Conservation (phyloP, 1,140 invertebrate species). For the Protaetia brevitarsis region DNA sequence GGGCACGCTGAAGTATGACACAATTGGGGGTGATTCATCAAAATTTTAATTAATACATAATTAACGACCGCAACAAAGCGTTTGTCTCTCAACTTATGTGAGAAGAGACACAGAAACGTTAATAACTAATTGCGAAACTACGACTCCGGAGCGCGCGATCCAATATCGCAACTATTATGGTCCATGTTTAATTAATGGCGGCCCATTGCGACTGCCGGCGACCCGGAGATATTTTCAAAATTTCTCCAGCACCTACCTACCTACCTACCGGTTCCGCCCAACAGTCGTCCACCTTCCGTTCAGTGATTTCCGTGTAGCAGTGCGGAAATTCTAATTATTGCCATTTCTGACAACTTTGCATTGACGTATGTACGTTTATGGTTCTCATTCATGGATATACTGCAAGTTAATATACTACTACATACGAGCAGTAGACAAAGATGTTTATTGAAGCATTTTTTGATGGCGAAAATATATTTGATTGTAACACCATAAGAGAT, state of each 20-base stretch:
- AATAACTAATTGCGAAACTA: constrained; percentile 27
- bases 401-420: too few species aligned
- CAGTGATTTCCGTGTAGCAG: not conserved
- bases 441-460: too few species aligned
- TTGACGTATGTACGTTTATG: too few species aligned
- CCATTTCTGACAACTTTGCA: not conserved
- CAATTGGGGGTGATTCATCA: constrained; percentile 40
- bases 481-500: too few species aligned
- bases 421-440: too few species aligned
- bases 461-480: too few species aligned
- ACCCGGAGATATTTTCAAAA: constrained; percentile 12
- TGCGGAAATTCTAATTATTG: not conserved
- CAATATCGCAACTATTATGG: constrained; percentile 20
- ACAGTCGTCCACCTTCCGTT: not conserved
- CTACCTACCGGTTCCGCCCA: not conserved
- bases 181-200: constrained; percentile 17
- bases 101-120: constrained; percentile 22
- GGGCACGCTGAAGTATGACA: constrained; percentile 33
- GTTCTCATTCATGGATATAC: too few species aligned
- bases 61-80: constrained; percentile 41
- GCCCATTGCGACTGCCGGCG: constrained; percentile 7
- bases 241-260: not conserved
- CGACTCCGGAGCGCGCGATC: constrained; percentile 10
- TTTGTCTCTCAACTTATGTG: constrained; percentile 32
- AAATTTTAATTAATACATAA: constrained; percentile 41